These are phyloP conservation scores for Litoditis marina DNA, from an alignment of 2,888 invertebrate genomes.

Conservation along the genomic window DNA sequence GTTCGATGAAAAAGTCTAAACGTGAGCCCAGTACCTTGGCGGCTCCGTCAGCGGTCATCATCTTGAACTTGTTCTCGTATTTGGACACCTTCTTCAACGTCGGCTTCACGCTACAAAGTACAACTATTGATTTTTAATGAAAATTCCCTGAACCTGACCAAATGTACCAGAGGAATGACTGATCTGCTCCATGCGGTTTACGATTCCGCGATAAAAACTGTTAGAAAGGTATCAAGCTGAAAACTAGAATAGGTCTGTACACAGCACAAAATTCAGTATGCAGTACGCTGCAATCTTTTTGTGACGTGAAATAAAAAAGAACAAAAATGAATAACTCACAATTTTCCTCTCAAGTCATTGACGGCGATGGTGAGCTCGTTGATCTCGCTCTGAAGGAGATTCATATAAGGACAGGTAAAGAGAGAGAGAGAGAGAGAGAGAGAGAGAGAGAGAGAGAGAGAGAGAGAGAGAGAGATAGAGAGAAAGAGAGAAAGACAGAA, in stretches of 20 bases:
- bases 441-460: neutral
- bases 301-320: too few species aligned
- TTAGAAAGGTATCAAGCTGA: too few species aligned
- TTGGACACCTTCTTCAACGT: conserved; percentile 94
- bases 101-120: conserved; percentile 46
- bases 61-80: conserved; percentile 82
- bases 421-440: neutral
- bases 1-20: neutral
- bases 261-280: too few species aligned
- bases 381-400: too few species aligned
- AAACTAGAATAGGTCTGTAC: too few species aligned
- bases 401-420: too few species aligned
- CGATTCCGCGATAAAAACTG: too few species aligned
- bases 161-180: too few species aligned
- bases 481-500: neutral
- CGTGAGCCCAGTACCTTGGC: neutral
- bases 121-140: neutral
- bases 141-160: too few species aligned
- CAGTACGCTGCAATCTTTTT: too few species aligned
- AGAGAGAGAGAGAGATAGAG: neutral
- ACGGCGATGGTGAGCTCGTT: conserved; percentile 97
- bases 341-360: conserved; percentile 99
- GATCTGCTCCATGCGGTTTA: too few species aligned
- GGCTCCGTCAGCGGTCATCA: conserved; percentile 30
- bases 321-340: too few species aligned